A percentile compares a stretch with the other conserved stretches of the same genome.
Evolutionary conservation across 92 coral and sea anemone genomes (phyloP).

Genomic region (Porites cylindrica): DNA sequence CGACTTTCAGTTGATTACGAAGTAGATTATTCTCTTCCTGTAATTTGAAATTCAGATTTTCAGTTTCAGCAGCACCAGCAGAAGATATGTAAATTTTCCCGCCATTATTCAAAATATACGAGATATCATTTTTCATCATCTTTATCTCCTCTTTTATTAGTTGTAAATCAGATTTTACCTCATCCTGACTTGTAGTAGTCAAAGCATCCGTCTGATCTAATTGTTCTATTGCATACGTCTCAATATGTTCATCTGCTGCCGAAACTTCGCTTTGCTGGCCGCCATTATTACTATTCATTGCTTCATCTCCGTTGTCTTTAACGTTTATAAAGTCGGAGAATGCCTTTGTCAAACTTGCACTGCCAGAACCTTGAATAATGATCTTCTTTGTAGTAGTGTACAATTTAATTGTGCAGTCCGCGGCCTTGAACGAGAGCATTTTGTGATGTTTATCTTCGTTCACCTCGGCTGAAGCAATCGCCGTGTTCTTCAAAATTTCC

Average conservation of each 20-base stretch:
- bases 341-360: slow-evolving; percentile 8
- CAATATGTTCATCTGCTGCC: not conserved
- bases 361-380: slow-evolving; percentile 1
- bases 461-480: slow-evolving; percentile 4
- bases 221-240: too few relatives aligned
- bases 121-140: too few relatives aligned
- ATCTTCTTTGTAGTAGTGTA: slow-evolving; percentile 3
- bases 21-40: slow-evolving; percentile 11
- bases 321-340: not conserved
- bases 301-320: not conserved
- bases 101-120: too few relatives aligned
- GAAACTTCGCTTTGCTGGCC: not conserved
- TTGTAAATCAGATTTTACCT: too few relatives aligned
- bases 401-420: slow-evolving; percentile 9
- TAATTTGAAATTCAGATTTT: slow-evolving; percentile 31
- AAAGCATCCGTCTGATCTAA: too few relatives aligned
- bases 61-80: not conserved
- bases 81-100: not conserved
- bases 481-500: not conserved
- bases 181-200: too few relatives aligned
- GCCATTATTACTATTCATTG: not conserved
- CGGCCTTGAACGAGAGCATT: slow-evolving; percentile 3
- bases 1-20: slow-evolving; percentile 28
- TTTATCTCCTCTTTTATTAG: too few relatives aligned
- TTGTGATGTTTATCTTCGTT: not conserved